phyloP scores from a whole-genome alignment of 2,113 vertebrate species.

The Marcusenius ussheri region DNA sequence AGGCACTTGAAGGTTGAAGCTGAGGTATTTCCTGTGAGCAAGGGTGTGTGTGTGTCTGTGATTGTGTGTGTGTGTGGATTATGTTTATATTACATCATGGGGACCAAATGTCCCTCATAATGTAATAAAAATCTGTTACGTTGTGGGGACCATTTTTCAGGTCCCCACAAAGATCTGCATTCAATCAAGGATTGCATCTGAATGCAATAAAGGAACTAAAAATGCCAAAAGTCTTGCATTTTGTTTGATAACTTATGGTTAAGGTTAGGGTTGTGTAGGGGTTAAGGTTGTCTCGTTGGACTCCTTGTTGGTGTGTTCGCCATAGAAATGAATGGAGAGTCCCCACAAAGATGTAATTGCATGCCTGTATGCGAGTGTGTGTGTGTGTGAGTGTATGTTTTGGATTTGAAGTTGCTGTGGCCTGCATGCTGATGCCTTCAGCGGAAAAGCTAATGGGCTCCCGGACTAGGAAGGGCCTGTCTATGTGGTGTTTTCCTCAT shows the following conservation, averaged over 20 bases:
- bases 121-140: too few relatives aligned
- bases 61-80: not conserved
- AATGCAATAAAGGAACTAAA: too few relatives aligned
- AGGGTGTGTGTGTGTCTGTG: not conserved
- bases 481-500: not conserved
- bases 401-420: not conserved
- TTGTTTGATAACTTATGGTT: too few relatives aligned
- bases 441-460: conserved; percentile 41
- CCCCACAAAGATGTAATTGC: not conserved
- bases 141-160: too few relatives aligned
- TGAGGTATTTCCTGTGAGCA: not conserved
- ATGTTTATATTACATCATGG: too few relatives aligned
- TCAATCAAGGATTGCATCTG: too few relatives aligned
- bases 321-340: not conserved
- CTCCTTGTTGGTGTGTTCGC: not conserved
- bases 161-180: too few relatives aligned
- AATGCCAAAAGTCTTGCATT: too few relatives aligned
- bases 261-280: not conserved
- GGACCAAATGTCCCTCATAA: too few relatives aligned
- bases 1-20: not conserved
- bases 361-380: not conserved
- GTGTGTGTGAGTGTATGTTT: not conserved
- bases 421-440: conserved; percentile 22
- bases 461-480: conserved; percentile 5
- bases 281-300: not conserved